Evolutionary conservation across 2,113 vertebrate species (phyloP).

Genomic region (Pavo muticus): DNA sequence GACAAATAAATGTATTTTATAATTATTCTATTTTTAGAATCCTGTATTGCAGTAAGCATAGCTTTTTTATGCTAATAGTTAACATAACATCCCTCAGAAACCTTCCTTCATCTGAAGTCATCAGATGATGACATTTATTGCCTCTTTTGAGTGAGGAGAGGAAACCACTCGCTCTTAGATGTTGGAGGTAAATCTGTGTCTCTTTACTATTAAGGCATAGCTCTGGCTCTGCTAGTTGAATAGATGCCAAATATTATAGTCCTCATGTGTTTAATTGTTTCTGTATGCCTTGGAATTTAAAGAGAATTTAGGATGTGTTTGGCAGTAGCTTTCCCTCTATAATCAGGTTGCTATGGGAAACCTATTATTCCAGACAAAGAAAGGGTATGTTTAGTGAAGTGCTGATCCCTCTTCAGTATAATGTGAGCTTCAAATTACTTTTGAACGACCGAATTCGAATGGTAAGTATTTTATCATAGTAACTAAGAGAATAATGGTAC

Average conservation of each 20-base stretch:
- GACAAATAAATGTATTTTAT: not conserved
- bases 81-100: not conserved
- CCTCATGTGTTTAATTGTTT: constrained; percentile 66
- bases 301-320: constrained; percentile 59
- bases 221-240: constrained; percentile 9
- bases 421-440: constrained; percentile 71
- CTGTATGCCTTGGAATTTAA: constrained; percentile 47
- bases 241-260: constrained; percentile 38
- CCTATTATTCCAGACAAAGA: constrained; percentile 71
- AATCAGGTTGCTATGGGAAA: constrained; percentile 81
- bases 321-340: constrained; percentile 48
- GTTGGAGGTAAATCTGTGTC: not conserved
- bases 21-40: not conserved
- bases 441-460: constrained; percentile 18
- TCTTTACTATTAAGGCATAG: not conserved
- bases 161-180: not conserved
- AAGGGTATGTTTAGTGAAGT: constrained; percentile 62
- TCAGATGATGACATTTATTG: not conserved
- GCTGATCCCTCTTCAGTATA: constrained; percentile 65
- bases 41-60: not conserved
- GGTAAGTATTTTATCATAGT: constrained; percentile 36
- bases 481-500: constrained; percentile 16
- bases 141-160: not conserved
- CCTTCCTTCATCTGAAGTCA: not conserved
- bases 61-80: constrained; percentile 1